Conservation (phyloP, 2,797 vertebrate genomes). For the Buphagus erythrorhynchus region DNA sequence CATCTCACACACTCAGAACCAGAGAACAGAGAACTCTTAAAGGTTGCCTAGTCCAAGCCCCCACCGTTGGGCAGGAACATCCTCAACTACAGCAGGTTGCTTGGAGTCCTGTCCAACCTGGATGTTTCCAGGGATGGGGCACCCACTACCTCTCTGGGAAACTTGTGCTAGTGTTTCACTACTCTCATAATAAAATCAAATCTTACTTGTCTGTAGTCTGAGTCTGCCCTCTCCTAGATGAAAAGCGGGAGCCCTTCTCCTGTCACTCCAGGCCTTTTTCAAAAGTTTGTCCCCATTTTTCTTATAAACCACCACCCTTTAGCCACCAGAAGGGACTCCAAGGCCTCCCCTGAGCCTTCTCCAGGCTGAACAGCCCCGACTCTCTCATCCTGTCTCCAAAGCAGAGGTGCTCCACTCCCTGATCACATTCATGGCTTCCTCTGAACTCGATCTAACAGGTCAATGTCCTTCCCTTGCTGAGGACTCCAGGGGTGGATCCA, state of each 20-base stretch:
- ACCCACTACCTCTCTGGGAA: background rate
- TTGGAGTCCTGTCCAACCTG: rapidly evolving
- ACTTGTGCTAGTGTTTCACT: background rate
- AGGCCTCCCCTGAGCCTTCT: background rate
- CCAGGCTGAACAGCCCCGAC: rapidly evolving
- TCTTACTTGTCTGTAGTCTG: background rate
- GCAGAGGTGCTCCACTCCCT: background rate
- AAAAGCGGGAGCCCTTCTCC: background rate
- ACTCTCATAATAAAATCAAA: rapidly evolving
- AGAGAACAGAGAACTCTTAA: background rate
- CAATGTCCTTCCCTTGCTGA: background rate
- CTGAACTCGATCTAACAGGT: rapidly evolving
- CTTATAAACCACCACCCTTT: background rate
- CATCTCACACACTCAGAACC: background rate
- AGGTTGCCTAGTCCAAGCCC: background rate
- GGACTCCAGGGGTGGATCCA: background rate
- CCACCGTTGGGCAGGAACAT: background rate
- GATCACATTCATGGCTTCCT: rapidly evolving
- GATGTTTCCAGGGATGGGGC: background rate
- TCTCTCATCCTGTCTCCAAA: background rate
- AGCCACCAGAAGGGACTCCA: rapidly evolving
- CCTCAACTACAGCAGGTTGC: background rate
- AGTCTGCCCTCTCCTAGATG: background rate
- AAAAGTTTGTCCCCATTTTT: background rate
- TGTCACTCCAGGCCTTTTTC: rapidly evolving